Base-by-base conservation (phyloP, 2,888 invertebrate species). In the Schrankia costaestrigalis region DNA sequence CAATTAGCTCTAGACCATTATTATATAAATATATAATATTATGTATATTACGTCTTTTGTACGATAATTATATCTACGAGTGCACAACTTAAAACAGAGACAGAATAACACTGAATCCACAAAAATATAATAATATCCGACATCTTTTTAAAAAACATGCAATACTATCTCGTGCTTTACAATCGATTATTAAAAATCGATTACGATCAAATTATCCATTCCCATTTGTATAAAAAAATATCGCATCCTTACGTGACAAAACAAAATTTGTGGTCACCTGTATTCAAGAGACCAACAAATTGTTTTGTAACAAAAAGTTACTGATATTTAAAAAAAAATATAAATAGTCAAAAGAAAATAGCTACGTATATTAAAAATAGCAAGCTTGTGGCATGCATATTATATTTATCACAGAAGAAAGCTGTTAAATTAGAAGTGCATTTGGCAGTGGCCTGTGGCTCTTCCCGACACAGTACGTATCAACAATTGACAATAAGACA, bases 21-120 rank as follows among this genome's bases (percentile, higher is more conserved):
- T 11, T 11, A 23, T 23, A 11, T 1, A 11, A 11, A 23, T 23
- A 30, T 38, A 39, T 46, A 27, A 40, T 27, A 11, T 14, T 31
- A 23, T 38, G 39, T 35, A 36, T 37, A 44, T 42, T 37, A 46
- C 31, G 56, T 56, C 36, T 51, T 47, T 60, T 57, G 44, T 48
- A 51, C 53, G 56, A 53, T 30, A 48, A 46, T 53, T 48, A 56
- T 39, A 29, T 18, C 51, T 61, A 56, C 31, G 35, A 52, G 58
- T 56, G 55, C 55, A 44, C 30, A 49, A 59, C 38, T 36, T 31
- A 48, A 52, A 45, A 56, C 40, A 44, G 59, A 64, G 69, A 72
- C 72, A 69, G 70, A 61, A 68, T 64, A 69, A 75, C 75, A 73
- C 63, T 65, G 62, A 62, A 58, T 57, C 38, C 42, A 54, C 45